Conservation (phyloP, 2,888 invertebrate species). For the Cantharis rustica region DNA sequence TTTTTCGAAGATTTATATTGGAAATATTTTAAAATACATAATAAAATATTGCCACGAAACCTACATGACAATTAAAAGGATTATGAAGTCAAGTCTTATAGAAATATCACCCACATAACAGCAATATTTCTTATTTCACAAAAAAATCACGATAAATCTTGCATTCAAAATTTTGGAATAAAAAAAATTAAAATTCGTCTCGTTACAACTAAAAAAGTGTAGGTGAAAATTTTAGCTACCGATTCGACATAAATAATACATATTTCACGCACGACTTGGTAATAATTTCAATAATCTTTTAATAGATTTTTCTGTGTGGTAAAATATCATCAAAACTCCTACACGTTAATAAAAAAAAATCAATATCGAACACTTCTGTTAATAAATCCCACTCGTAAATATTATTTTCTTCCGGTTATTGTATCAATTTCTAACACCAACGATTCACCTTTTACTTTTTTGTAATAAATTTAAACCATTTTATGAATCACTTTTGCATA, state of each 20-base stretch:
- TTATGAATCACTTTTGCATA: not conserved
- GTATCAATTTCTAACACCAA: not conserved
- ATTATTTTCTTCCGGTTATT: slow-evolving; percentile 11
- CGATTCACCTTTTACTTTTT: not conserved
- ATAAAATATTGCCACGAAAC: not conserved
- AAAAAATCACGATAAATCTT: not conserved
- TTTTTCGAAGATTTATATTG: not conserved
- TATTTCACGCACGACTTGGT: not conserved
- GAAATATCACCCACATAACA: slow-evolving; percentile 1
- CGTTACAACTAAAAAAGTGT: slow-evolving; percentile 6
- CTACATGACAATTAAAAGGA: not conserved
- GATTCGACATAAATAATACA: slow-evolving; percentile 8
- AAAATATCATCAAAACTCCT: slow-evolving; percentile 8
- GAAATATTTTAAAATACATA: not conserved
- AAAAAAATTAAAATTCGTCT: not conserved
- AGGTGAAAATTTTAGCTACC: slow-evolving; percentile 16
- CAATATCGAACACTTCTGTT: slow-evolving; percentile 7
- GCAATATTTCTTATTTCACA: not conserved
- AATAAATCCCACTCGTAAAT: slow-evolving; percentile 9
- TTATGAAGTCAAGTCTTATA: not conserved
- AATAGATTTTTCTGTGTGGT: slow-evolving; percentile 12
- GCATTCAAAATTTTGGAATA: not conserved
- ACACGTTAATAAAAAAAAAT: slow-evolving; percentile 10
- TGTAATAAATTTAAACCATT: not conserved
- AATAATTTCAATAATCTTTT: slow-evolving; percentile 23